phyloP scores from a whole-genome alignment of 2,888 invertebrate species.

The Mechanitis messenoides region DNA sequence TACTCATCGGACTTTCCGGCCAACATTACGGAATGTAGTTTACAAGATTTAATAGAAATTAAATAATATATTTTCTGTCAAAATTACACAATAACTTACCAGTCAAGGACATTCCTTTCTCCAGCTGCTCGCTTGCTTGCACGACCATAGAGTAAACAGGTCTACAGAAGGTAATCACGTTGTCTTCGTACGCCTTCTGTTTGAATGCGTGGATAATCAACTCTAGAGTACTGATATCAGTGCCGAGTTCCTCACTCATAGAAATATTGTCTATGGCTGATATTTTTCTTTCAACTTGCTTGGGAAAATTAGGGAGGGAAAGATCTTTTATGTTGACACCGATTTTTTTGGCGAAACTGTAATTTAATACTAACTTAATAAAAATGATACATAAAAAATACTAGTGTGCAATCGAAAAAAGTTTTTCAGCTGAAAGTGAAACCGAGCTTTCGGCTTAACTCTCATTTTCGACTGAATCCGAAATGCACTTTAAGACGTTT shows the following conservation, averaged over 20 bases:
- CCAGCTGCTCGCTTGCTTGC: slow-evolving; percentile 81
- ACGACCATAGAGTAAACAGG: slow-evolving; percentile 87
- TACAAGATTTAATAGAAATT: too few relatives aligned
- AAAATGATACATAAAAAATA: neutral
- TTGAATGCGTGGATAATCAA: slow-evolving; percentile 85
- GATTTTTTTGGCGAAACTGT: slow-evolving; percentile 66
- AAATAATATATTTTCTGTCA: too few relatives aligned
- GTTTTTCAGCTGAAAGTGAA: too few relatives aligned
- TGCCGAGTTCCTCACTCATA: slow-evolving; percentile 66
- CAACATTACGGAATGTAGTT: too few relatives aligned
- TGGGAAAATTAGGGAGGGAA: slow-evolving; percentile 56
- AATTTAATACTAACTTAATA: neutral
- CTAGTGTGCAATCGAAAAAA: too few relatives aligned
- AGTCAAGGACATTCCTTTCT: slow-evolving; percentile 77
- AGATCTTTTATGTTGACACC: slow-evolving; percentile 62
- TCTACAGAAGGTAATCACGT: slow-evolving; percentile 79
- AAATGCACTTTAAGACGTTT: too few relatives aligned
- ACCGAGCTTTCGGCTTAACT: too few relatives aligned
- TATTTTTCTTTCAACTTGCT: slow-evolving; percentile 47
- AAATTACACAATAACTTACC: slow-evolving; percentile 54
- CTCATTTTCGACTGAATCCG: too few relatives aligned
- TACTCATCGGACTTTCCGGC: too few relatives aligned
- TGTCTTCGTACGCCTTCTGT: slow-evolving; percentile 83
- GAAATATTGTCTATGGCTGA: slow-evolving; percentile 38
- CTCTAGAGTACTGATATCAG: slow-evolving; percentile 79